phyloP scores from a whole-genome alignment of 2,113 vertebrate species.

The Siniperca knerii region DNA sequence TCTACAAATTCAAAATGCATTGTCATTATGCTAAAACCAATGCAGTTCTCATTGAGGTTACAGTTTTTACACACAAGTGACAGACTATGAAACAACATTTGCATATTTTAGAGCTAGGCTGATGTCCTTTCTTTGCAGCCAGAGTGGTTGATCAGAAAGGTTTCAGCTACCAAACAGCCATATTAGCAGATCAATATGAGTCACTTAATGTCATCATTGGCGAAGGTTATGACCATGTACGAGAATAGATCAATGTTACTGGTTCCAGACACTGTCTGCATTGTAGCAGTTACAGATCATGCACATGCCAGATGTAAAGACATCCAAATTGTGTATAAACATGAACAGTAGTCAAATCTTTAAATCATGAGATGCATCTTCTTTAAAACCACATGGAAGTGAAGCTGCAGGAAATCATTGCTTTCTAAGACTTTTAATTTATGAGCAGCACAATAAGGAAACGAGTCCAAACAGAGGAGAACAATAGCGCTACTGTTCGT shows the following conservation, averaged over 20 bases:
- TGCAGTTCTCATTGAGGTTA: conserved; percentile 1
- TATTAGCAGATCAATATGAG: conserved; percentile 50
- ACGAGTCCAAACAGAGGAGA: conserved; percentile 50
- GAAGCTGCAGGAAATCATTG: conserved; percentile 23
- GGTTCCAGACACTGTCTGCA: conserved; percentile 6
- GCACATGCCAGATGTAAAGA: neutral
- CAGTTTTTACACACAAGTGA: conserved; percentile 12
- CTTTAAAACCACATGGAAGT: neutral
- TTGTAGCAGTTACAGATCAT: neutral
- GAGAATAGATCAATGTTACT: conserved; percentile 4
- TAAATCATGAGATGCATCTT: conserved; percentile 7
- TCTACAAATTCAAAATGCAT: neutral
- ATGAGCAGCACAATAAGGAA: conserved; percentile 44
- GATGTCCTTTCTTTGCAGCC: conserved; percentile 29
- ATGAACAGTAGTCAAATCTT: neutral
- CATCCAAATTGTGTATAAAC: neutral
- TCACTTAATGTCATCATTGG: conserved; percentile 22
- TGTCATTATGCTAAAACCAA: conserved; percentile 21
- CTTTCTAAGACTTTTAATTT: conserved; percentile 46
- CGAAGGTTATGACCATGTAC: conserved; percentile 21
- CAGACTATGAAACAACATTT: conserved; percentile 34
- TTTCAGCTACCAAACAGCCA: conserved; percentile 14
- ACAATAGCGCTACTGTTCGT: conserved; percentile 67
- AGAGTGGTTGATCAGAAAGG: conserved; percentile 8
- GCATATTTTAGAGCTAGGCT: conserved; percentile 32